Conservation (phyloP, 2,888 invertebrate genomes). For the Lithophane semibrunnea region DNA sequence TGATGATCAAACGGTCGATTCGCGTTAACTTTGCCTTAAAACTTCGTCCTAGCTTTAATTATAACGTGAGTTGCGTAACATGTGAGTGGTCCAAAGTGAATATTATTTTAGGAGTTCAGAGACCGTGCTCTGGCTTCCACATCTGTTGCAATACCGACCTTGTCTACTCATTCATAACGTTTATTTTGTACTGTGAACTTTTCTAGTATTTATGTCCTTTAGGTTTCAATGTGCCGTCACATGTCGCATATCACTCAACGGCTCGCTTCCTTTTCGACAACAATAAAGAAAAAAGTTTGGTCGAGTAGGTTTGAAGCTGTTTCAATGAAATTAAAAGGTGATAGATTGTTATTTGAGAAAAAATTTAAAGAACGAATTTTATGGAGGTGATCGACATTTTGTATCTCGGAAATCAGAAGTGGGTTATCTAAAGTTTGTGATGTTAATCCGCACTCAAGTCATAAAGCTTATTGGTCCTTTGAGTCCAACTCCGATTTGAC, state of each 20-base stretch:
- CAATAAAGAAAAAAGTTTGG: slow-evolving; percentile 82
- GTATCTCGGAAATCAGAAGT: slow-evolving; percentile 4
- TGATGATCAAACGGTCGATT: slow-evolving; percentile 69
- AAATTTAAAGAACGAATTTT: slow-evolving; percentile 7
- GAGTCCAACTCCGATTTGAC: slow-evolving; percentile 10
- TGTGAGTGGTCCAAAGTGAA: slow-evolving; percentile 87
- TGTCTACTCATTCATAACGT: slow-evolving; percentile 76
- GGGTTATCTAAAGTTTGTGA: neutral
- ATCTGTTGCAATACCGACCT: slow-evolving; percentile 74
- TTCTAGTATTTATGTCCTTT: slow-evolving; percentile 76
- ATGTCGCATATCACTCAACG: slow-evolving; percentile 90
- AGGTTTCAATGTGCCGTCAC: slow-evolving; percentile 77
- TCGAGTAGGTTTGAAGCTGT: slow-evolving; percentile 69
- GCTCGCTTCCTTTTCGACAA: slow-evolving; percentile 88
- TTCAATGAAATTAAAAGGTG: slow-evolving; percentile 76
- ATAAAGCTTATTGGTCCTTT: slow-evolving; percentile 16
- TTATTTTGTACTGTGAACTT: slow-evolving; percentile 74
- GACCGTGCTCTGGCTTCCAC: slow-evolving; percentile 75
- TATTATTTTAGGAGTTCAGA: slow-evolving; percentile 90
- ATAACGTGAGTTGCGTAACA: slow-evolving; percentile 88
- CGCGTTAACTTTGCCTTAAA: slow-evolving; percentile 79
- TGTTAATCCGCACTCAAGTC: slow-evolving; percentile 1
- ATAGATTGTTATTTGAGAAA: slow-evolving; percentile 61
- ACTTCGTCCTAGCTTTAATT: slow-evolving; percentile 86
- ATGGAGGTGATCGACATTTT: slow-evolving; percentile 25